Percentiles rank a stretch among this genome's conserved stretches.
Conservation (phyloP, 2,888 invertebrate genomes). For the Panopea generosa region DNA sequence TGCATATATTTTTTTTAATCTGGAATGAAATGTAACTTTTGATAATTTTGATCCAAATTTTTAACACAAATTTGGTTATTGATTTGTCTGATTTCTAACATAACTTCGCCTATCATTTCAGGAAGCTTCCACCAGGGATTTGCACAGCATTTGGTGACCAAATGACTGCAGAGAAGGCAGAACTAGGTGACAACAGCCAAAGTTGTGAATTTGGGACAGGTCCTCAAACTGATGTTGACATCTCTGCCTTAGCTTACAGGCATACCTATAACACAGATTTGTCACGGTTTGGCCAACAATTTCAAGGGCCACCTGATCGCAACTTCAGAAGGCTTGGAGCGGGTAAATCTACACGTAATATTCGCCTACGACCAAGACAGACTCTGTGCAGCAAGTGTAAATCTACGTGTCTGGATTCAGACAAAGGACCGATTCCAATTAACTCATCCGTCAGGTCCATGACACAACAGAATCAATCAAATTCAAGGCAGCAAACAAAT, state of each 20-base stretch:
- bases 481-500: neutral
- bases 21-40: neutral
- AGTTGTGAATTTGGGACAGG: neutral
- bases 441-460: constrained; percentile 18
- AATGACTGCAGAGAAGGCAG: constrained; percentile 23
- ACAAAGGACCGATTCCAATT: constrained; percentile 63
- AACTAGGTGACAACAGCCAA: constrained; percentile 42
- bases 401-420: constrained; percentile 88
- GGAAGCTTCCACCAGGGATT: constrained; percentile 82
- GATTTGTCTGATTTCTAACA: neutral
- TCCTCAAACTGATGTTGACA: constrained; percentile 45
- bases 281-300: constrained; percentile 26
- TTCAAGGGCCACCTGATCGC: constrained; percentile 32
- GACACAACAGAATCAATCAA: neutral
- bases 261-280: constrained; percentile 91
- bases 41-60: neutral
- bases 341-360: constrained; percentile 90
- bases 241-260: constrained; percentile 88
- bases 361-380: constrained; percentile 92
- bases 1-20: neutral
- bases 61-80: no score
- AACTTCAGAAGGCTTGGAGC: constrained; percentile 71
- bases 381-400: constrained; percentile 95
- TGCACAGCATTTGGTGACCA: constrained; percentile 64
- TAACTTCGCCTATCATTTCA: constrained; percentile 65